phyloP scores from a whole-genome alignment of 2,797 vertebrate species.

The Austrolebias charrua region DNA sequence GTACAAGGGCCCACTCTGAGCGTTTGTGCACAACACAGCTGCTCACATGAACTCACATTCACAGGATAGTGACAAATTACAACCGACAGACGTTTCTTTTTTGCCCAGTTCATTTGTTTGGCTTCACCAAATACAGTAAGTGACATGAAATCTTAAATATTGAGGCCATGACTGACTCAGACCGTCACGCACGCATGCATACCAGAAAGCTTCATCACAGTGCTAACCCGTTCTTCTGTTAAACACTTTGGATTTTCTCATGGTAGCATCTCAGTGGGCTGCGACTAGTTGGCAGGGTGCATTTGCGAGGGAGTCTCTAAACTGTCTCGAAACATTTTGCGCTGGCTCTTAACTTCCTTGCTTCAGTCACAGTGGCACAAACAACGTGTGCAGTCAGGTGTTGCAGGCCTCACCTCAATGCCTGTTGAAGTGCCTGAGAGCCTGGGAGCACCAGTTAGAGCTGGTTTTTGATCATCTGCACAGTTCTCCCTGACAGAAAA shows the following conservation, averaged over 20 bases:
- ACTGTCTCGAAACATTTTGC: too few relatives aligned
- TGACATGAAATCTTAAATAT: slow-evolving; percentile 27
- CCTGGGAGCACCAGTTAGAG: too few relatives aligned
- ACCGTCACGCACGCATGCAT: background rate
- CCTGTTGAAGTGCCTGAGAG: too few relatives aligned
- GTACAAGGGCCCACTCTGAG: slow-evolving; percentile 40
- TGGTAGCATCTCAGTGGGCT: too few relatives aligned
- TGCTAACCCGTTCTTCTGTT: slow-evolving; percentile 23
- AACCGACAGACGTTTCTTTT: slow-evolving; percentile 34
- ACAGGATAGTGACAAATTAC: slow-evolving; percentile 1
- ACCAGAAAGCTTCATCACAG: slow-evolving; percentile 12
- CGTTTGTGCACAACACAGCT: slow-evolving; percentile 21
- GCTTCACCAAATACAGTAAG: slow-evolving; percentile 6
- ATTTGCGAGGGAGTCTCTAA: too few relatives aligned
- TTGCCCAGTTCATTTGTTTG: slow-evolving; percentile 13
- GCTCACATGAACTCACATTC: slow-evolving; percentile 1
- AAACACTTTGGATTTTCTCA: slow-evolving; percentile 8
- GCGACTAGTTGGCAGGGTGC: too few relatives aligned
- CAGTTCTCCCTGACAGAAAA: too few relatives aligned
- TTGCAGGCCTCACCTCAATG: too few relatives aligned
- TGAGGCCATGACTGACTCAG: slow-evolving; percentile 15
- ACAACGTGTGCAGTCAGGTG: too few relatives aligned
- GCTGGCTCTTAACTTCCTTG: too few relatives aligned
- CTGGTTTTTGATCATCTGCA: too few relatives aligned
- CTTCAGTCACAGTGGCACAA: too few relatives aligned